Percentiles rank a stretch among this genome's conserved stretches.
These are phyloP conservation scores for Solea solea DNA, from an alignment of 2,113 vertebrate genomes.

Conservation along the genomic window DNA sequence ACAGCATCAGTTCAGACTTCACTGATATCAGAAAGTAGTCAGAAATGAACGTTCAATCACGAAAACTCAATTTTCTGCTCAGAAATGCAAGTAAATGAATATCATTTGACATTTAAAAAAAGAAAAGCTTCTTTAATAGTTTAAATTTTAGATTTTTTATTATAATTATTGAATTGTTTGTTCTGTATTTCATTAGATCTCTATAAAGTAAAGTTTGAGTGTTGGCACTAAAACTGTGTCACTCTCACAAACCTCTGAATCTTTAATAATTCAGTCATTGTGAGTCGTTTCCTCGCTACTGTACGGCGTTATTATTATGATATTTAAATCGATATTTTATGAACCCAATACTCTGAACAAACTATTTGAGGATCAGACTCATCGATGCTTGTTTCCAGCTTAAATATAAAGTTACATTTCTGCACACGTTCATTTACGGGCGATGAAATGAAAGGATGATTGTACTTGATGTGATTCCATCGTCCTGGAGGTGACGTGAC, in stretches of 20 bases:
- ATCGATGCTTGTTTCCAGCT: too few relatives aligned
- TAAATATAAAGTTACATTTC: too few relatives aligned
- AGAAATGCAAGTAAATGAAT: not conserved
- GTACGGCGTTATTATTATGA: too few relatives aligned
- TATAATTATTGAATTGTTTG: not conserved
- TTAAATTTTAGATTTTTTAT: not conserved
- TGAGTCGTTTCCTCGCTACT: too few relatives aligned
- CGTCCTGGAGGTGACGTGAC: not conserved
- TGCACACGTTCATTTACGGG: too few relatives aligned
- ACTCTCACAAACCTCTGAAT: not conserved
- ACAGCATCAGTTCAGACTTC: not conserved
- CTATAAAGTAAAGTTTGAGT: not conserved
- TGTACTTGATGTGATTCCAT: too few relatives aligned
- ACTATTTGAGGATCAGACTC: too few relatives aligned
- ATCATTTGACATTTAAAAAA: not conserved
- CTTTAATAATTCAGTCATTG: too few relatives aligned
- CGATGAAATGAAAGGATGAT: too few relatives aligned
- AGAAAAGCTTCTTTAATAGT: not conserved
- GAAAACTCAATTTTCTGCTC: not conserved
- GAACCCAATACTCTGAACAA: too few relatives aligned
- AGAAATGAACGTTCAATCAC: too few relatives aligned
- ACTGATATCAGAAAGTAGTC: slow-evolving; percentile 14
- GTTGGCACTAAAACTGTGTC: not conserved
- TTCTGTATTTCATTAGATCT: not conserved
- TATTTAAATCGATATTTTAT: too few relatives aligned